These are phyloP conservation scores for Halichondria panicea DNA, from an alignment of 37 sponge, comb jelly and placozoan species.

Conservation along the genomic window DNA sequence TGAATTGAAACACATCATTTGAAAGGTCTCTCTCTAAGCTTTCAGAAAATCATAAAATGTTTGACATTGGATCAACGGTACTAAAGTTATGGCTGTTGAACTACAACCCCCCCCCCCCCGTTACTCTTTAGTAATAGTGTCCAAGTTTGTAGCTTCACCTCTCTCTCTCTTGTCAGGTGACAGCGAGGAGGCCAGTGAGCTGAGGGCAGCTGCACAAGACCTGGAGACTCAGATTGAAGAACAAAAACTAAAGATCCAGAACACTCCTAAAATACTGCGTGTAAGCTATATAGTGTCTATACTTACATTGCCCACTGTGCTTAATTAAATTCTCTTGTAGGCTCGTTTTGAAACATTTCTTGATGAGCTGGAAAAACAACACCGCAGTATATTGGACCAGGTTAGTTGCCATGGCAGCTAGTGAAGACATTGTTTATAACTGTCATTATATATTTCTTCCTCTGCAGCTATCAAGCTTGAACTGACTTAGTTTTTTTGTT, in stretches of 20 bases:
- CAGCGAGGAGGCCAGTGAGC: constrained; percentile 13
- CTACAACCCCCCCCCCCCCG: not conserved
- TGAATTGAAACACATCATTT: no score
- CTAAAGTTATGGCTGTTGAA: no score
- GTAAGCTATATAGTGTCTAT: not conserved
- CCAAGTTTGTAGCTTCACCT: not conserved
- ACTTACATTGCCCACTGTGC: not conserved
- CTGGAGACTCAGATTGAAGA: constrained; percentile 62
- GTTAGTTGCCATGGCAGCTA: constrained; percentile 15
- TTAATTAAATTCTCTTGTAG: constrained; percentile 4
- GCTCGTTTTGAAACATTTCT: constrained; percentile 58
- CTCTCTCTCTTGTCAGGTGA: not conserved
- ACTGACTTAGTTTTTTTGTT: no score
- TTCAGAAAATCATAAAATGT: no score
- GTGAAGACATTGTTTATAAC: no score
- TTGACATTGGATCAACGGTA: no score
- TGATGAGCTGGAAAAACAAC: constrained; percentile 57
- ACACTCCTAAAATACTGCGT: constrained; percentile 42
- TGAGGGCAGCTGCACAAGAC: constrained; percentile 34
- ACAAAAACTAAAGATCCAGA: constrained; percentile 62
- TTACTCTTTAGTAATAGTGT: not conserved
- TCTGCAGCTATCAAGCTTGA: no score
- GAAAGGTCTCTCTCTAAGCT: no score
- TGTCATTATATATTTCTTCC: no score
- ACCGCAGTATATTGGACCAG: constrained; percentile 40